Evolutionary conservation across 53 echinoderm and acorn worm species (phyloP), one percentile per base, ranked within the genome.

Genomic region (Antedon mediterranea): DNA sequence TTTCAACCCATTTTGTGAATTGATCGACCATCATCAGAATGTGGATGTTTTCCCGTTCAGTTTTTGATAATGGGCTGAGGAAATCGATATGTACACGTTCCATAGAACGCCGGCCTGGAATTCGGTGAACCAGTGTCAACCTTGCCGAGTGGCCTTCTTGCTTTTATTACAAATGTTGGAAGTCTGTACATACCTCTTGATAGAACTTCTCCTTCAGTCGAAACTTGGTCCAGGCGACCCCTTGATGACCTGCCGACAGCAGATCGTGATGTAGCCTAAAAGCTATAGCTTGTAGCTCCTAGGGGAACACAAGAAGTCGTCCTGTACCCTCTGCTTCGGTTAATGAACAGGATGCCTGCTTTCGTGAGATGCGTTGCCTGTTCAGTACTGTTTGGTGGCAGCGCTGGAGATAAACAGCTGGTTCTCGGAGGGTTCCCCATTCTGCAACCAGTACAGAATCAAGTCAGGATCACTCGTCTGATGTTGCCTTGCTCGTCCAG

Each of bases 1-100:
- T n/a, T 37, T 86, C 83, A 4, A 86, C 84, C 87, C 87, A 87
- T 34, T 87, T 84, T 0, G 80, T 80, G 32, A 85, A 85, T 72
- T 85, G 74, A 28, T 82, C 82, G 6, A 86, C 86, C 82, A 86
- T 82, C 43, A 86, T 33, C 30, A 86, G 73, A 3, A 86, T 78
- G 70, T 82, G 28, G 11, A 73, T 71, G 43, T 85, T 85, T 9
- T 79, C 85, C 57, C 75, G 20, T n/a, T 34, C 75, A 3, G 80
- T 75, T 34, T 75, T 80, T 4, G 85, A 80, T 34, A 85, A 34
- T 0, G 85, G 85, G 70, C 85, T 85, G 28, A 79, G 33, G 34
- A 85, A 74, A 37, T 85, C 85, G 3, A 85, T 32, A 43, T 85
- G 75, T 27, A 85, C 80, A 0, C 80, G 70, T 34, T 85, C 85